phyloP scores from a whole-genome alignment of 1,140 invertebrate species.

The Brachionus asplanchnoidis region DNA sequence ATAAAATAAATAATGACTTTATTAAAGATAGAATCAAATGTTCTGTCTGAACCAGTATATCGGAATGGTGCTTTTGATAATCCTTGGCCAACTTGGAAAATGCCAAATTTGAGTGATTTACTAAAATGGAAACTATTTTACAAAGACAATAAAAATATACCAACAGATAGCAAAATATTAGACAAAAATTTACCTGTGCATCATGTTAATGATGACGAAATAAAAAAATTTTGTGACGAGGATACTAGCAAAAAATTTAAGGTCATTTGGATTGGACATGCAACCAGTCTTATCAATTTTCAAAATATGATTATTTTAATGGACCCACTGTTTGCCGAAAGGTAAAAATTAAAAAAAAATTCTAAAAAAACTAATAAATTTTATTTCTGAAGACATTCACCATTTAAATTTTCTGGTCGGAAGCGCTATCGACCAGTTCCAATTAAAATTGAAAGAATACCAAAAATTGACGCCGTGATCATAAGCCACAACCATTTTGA shows the following conservation, averaged over 20 bases:
- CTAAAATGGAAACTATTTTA: slow-evolving; percentile 44
- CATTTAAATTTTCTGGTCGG: slow-evolving; percentile 48
- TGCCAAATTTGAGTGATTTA: slow-evolving; percentile 44
- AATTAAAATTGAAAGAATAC: slow-evolving; percentile 57
- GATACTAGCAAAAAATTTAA: slow-evolving; percentile 47
- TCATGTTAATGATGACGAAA: neutral
- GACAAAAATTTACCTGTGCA: slow-evolving; percentile 16
- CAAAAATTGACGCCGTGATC: slow-evolving; percentile 58
- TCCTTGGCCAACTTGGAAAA: slow-evolving; percentile 49
- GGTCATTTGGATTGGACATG: slow-evolving; percentile 59
- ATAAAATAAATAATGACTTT: neutral
- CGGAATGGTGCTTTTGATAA: slow-evolving; percentile 48
- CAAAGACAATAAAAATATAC: slow-evolving; percentile 47
- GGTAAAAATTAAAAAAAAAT: neutral
- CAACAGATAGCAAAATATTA: slow-evolving; percentile 40
- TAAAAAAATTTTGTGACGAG: slow-evolving; percentile 42
- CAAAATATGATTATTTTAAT: slow-evolving; percentile 56
- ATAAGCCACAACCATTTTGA: slow-evolving; percentile 63
- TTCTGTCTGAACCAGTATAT: slow-evolving; percentile 7
- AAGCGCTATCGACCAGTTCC: slow-evolving; percentile 56
- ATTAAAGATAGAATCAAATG: neutral
- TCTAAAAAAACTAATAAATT: neutral
- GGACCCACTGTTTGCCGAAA: slow-evolving; percentile 55
- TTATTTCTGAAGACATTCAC: slow-evolving; percentile 44
- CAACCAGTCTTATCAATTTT: slow-evolving; percentile 56